These are phyloP conservation scores for Metridium senile DNA, from an alignment of 92 coral and sea anemone genomes.

Conservation along the genomic window DNA sequence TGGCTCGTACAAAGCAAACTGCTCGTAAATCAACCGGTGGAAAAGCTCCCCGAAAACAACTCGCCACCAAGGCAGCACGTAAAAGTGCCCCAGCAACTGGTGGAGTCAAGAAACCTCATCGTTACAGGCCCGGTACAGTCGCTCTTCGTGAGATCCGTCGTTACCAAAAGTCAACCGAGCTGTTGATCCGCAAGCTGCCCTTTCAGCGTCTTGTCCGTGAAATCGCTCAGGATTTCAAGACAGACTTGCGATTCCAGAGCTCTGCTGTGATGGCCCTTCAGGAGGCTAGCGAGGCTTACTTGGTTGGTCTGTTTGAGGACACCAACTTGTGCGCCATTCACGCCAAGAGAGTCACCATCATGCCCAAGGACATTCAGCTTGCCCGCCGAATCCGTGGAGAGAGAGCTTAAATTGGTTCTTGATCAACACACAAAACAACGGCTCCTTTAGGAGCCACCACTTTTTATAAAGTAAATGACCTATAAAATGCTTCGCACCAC, in stretches of 20 bases:
- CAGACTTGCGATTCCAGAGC: slow-evolving; percentile 96
- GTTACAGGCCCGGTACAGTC: slow-evolving; percentile 76
- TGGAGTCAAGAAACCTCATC: slow-evolving; percentile 77
- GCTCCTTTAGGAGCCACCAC: no score
- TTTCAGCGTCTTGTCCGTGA: no score
- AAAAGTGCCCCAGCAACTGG: slow-evolving; percentile 79
- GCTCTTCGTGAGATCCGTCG: slow-evolving; percentile 81
- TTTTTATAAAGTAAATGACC: no score
- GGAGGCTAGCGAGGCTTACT: slow-evolving; percentile 96
- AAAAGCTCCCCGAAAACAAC: slow-evolving; percentile 78
- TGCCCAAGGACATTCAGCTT: slow-evolving; percentile 98
- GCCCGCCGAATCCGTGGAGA: slow-evolving; percentile 99
- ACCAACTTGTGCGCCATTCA: slow-evolving; percentile 99
- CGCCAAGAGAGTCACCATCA: slow-evolving; percentile 98
- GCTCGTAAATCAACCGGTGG: slow-evolving; percentile 86
- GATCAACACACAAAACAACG: no score
- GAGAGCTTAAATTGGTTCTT: slow-evolving; percentile 65
- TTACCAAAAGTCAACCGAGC: slow-evolving; percentile 75
- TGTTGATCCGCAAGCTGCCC: slow-evolving; percentile 74
- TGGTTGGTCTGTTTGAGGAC: slow-evolving; percentile 98
- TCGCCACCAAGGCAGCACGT: slow-evolving; percentile 83
- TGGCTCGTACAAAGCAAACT: slow-evolving; percentile 84
- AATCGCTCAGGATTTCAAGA: no score
- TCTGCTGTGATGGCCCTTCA: slow-evolving; percentile 95
- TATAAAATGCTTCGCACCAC: no score